Evolutionary conservation across 2,113 vertebrate genomes (phyloP).

Genomic region (Prinia subflava): DNA sequence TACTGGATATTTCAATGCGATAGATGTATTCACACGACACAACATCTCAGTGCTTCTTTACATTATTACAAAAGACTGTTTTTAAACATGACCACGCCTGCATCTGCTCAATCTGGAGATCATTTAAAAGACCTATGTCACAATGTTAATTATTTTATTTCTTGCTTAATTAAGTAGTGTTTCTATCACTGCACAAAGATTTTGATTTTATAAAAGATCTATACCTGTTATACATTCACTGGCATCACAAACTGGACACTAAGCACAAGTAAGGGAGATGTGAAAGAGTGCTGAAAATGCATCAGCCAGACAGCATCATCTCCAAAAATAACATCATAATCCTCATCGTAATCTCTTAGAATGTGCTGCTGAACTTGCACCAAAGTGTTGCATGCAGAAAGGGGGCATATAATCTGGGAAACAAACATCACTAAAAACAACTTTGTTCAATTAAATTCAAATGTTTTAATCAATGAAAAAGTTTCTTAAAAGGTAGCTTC

Average conservation of each 20-base stretch:
- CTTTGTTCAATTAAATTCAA: neutral
- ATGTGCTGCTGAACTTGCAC: neutral
- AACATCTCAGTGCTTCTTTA: neutral
- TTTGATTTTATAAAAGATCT: neutral
- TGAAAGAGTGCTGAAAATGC: neutral
- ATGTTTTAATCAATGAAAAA: neutral
- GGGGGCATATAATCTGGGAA: neutral
- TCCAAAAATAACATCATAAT: neutral
- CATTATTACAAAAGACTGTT: neutral
- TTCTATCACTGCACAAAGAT: neutral
- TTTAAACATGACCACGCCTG: accelerated
- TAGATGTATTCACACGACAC: neutral
- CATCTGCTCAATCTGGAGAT: neutral
- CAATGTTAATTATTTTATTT: neutral
- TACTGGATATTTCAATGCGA: neutral
- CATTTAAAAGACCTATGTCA: neutral
- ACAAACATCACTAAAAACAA: neutral
- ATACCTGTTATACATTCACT: neutral
- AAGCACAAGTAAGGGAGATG: neutral
- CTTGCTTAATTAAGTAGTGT: neutral
- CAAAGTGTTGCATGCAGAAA: neutral
- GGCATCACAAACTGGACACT: neutral
- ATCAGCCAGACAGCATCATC: neutral
- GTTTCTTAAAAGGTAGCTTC: neutral
- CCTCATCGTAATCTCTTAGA: neutral